Conservation (phyloP, 1,140 invertebrate genomes). For the Drosophila suzukii region DNA sequence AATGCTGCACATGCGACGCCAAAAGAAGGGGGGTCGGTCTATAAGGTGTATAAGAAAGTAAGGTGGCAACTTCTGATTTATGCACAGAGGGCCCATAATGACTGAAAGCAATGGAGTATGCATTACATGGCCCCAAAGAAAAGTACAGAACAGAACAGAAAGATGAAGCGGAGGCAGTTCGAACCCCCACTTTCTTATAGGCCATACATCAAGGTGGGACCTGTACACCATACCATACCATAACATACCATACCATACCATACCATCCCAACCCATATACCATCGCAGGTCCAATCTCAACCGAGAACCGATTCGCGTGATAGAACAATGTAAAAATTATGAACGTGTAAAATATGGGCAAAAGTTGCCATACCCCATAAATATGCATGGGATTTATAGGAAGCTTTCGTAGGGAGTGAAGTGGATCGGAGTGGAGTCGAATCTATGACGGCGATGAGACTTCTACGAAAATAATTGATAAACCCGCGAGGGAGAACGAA, state of each 20-base stretch:
- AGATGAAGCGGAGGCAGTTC: conserved; percentile 24
- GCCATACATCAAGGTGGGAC: conserved; percentile 52
- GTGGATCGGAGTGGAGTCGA: conserved; percentile 16
- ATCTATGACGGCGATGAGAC: conserved; percentile 50
- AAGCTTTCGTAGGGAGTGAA: conserved; percentile 13
- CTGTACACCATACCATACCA: conserved; percentile 12
- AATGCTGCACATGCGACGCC: conserved; percentile 76
- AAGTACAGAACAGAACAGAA: conserved; percentile 9
- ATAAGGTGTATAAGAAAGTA: conserved; percentile 34
- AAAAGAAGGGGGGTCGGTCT: conserved; percentile 15
- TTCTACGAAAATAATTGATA: conserved; percentile 71
- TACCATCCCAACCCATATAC: neutral
- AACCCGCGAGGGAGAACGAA: conserved; percentile 17
- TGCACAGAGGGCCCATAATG: conserved; percentile 67
- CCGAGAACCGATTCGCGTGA: conserved; percentile 65
- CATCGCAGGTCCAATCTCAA: conserved; percentile 12
- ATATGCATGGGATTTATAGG: conserved; percentile 61
- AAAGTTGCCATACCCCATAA: conserved; percentile 57
- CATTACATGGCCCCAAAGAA: conserved; percentile 53
- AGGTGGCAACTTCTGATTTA: conserved; percentile 71
- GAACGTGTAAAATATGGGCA: conserved; percentile 70
- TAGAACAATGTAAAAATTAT: conserved; percentile 81
- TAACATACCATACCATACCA: neutral
- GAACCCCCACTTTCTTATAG: conserved; percentile 44
- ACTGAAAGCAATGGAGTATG: conserved; percentile 79